A percentile compares a stretch with the other conserved stretches of the same genome.
These are phyloP conservation scores for Macrobrachium nipponense DNA, from an alignment of 1,140 invertebrate genomes.

Conservation along the genomic window DNA sequence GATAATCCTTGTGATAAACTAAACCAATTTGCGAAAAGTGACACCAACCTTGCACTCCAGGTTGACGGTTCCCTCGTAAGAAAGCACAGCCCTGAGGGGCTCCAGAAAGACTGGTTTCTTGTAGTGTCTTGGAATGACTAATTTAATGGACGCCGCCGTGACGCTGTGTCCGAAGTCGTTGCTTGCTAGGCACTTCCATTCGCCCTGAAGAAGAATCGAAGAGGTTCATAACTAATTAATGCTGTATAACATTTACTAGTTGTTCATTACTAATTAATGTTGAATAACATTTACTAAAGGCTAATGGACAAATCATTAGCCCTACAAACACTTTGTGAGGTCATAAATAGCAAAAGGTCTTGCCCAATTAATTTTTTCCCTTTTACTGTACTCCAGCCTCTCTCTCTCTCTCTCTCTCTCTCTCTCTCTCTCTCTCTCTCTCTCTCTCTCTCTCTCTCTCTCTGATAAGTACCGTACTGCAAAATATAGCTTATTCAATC, in stretches of 20 bases:
- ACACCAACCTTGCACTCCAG: slow-evolving; percentile 82
- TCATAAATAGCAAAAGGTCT: too few relatives aligned
- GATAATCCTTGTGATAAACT: too few relatives aligned
- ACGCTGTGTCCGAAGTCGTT: slow-evolving; percentile 90
- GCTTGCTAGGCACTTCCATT: slow-evolving; percentile 90
- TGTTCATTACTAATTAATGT: background rate
- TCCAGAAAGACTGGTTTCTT: slow-evolving; percentile 90
- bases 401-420: too few relatives aligned
- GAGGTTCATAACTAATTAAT: background rate
- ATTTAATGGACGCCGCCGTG: slow-evolving; percentile 85
- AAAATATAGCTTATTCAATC: too few relatives aligned
- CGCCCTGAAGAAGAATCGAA: slow-evolving; percentile 71
- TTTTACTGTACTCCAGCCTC: too few relatives aligned
- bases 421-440: too few relatives aligned
- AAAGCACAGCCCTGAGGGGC: slow-evolving; percentile 83
- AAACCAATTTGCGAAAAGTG: too few relatives aligned
- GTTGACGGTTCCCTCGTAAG: slow-evolving; percentile 89
- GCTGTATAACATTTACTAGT: background rate
- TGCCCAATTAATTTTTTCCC: too few relatives aligned
- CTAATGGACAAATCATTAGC: background rate
- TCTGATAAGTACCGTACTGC: too few relatives aligned
- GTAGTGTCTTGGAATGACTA: slow-evolving; percentile 87
- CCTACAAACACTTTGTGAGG: background rate
- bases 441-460: too few relatives aligned
- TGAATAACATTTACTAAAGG: background rate